phyloP scores from a whole-genome alignment of 1,140 invertebrate species.

The Drosophila elegans region DNA sequence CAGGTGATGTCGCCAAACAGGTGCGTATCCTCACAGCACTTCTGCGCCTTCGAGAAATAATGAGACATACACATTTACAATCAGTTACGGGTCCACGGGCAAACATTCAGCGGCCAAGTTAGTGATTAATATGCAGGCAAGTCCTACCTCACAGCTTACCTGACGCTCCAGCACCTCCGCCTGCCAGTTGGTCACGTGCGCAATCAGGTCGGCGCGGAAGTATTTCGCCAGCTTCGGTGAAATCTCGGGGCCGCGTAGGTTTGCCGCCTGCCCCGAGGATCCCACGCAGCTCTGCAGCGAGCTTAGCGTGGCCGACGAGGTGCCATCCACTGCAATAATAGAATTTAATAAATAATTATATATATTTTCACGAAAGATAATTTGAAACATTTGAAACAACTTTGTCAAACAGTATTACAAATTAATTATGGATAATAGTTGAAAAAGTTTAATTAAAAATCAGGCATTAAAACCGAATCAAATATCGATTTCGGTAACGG shows the following conservation, averaged over 20 bases:
- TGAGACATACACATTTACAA: constrained; percentile 3
- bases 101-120: not conserved
- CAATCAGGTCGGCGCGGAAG: constrained; percentile 95
- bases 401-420: too few species aligned
- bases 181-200: constrained; percentile 96
- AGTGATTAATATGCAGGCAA: constrained; percentile 3
- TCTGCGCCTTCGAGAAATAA: constrained; percentile 88
- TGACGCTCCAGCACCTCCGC: constrained; percentile 97
- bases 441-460: too few species aligned
- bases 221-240: constrained; percentile 96
- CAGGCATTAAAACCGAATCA: too few species aligned
- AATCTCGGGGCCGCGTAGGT: constrained; percentile 87
- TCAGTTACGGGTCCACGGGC: not conserved
- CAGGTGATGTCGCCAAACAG: constrained; percentile 94
- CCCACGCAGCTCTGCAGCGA: constrained; percentile 81
- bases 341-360: not conserved
- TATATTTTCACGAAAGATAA: too few species aligned
- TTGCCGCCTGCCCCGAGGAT: constrained; percentile 73
- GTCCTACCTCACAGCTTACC: constrained; percentile 86
- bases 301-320: constrained; percentile 73
- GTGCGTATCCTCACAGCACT: constrained; percentile 93
- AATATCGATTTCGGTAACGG: too few species aligned
- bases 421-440: too few species aligned
- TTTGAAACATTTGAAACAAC: too few species aligned
- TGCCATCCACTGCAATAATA: constrained; percentile 67